Evolutionary conservation across 1,140 invertebrate genomes (phyloP).

Genomic region (Lordiphosa mommai): DNA sequence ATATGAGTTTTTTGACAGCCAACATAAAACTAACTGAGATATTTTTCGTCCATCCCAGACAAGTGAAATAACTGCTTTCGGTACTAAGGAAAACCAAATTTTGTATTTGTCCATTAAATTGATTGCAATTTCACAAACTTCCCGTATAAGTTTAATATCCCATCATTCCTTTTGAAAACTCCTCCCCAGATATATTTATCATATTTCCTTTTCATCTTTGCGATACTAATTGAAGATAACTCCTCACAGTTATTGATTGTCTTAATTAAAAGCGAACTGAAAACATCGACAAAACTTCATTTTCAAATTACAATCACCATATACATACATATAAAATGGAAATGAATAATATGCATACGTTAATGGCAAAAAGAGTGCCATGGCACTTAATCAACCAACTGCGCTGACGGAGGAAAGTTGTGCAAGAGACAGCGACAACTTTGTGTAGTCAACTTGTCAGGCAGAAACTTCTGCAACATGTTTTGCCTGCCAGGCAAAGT

Average conservation of each 20-base stretch:
- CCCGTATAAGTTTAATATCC: constrained; percentile 12
- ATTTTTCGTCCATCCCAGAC: too few relatives aligned
- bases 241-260: constrained; percentile 54
- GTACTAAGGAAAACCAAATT: too few relatives aligned
- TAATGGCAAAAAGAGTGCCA: constrained; percentile 53
- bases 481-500: constrained; percentile 55
- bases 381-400: constrained; percentile 54
- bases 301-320: constrained; percentile 15
- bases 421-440: constrained; percentile 17
- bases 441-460: constrained; percentile 34
- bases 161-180: too few relatives aligned
- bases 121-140: too few relatives aligned
- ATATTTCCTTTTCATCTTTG: too few relatives aligned
- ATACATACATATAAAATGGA: constrained; percentile 7
- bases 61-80: too few relatives aligned
- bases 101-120: too few relatives aligned
- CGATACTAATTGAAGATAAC: constrained; percentile 32
- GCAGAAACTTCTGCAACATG: constrained; percentile 54
- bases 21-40: too few relatives aligned
- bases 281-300: constrained; percentile 6
- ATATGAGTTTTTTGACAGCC: too few relatives aligned
- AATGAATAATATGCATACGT: constrained; percentile 38
- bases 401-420: constrained; percentile 23
- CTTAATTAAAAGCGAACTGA: constrained; percentile 43
- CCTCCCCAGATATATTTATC: too few relatives aligned